Evolutionary conservation across 2,113 vertebrate species (phyloP).

Genomic region (Galbula dea): DNA sequence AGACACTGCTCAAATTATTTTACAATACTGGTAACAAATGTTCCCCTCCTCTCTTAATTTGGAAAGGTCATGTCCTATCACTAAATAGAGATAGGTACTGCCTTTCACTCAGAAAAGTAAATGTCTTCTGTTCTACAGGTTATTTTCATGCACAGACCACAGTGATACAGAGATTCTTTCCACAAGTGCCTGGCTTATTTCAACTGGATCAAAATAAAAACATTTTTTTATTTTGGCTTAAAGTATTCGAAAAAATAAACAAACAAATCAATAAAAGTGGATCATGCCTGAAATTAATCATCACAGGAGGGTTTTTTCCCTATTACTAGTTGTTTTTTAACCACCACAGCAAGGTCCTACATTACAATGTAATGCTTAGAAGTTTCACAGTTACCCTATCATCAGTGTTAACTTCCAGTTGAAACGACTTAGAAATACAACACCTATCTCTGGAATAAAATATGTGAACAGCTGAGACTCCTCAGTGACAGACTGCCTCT

Average conservation of each 20-base stretch:
- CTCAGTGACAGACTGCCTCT: not conserved
- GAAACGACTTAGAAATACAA: not conserved
- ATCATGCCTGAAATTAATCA: not conserved
- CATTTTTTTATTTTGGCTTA: not conserved
- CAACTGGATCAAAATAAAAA: not conserved
- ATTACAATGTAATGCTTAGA: not conserved
- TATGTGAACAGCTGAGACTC: not conserved
- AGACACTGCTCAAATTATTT: not conserved
- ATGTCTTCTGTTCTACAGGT: not conserved
- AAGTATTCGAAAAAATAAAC: not conserved
- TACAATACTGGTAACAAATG: not conserved
- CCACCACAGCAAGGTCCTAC: not conserved
- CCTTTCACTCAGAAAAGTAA: not conserved
- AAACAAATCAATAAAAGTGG: too few species aligned
- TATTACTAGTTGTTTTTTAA: not conserved
- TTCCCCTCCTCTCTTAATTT: not conserved
- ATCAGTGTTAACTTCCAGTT: not conserved
- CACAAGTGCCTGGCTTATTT: not conserved
- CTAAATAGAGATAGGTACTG: fast-evolving
- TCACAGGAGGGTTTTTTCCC: not conserved
- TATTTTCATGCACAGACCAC: not conserved
- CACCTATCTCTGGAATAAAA: not conserved
- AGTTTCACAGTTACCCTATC: not conserved
- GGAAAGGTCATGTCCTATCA: not conserved
- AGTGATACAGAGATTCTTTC: not conserved